Conservation (phyloP, 2,797 vertebrate genomes). For the Anisognathus igniventris region DNA sequence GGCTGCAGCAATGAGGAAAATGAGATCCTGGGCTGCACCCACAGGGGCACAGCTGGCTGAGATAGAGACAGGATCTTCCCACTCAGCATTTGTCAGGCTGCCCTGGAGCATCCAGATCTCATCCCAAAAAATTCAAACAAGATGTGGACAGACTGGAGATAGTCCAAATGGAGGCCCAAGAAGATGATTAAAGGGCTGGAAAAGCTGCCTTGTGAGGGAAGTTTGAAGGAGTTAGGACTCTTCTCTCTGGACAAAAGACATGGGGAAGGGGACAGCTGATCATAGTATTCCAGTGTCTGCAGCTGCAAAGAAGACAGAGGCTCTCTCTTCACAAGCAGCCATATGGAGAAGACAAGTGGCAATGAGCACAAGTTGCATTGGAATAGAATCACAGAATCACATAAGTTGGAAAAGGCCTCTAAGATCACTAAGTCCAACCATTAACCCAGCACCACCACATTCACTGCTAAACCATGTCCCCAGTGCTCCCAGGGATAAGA, state of each 20-base stretch:
- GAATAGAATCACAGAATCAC: neutral
- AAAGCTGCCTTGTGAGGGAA: neutral
- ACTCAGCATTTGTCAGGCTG: neutral
- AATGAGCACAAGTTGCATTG: neutral
- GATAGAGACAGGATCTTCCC: fast-evolving
- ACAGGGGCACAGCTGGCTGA: neutral
- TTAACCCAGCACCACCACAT: neutral
- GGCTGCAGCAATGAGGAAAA: fast-evolving
- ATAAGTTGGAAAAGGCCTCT: neutral
- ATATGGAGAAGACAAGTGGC: neutral
- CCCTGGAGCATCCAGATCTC: neutral
- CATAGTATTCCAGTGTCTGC: neutral
- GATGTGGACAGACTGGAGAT: neutral
- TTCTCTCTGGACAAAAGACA: neutral
- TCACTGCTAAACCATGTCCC: neutral
- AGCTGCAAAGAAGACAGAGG: neutral
- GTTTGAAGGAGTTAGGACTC: neutral
- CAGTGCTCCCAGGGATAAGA: neutral
- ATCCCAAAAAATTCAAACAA: neutral
- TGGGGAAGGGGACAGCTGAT: fast-evolving
- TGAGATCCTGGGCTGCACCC: neutral
- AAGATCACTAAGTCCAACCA: neutral
- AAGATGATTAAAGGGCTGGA: neutral
- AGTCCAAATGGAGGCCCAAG: neutral
- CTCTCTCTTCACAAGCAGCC: neutral